Base-by-base conservation (phyloP, 1,140 invertebrate species). In the Plodia interpunctella region DNA sequence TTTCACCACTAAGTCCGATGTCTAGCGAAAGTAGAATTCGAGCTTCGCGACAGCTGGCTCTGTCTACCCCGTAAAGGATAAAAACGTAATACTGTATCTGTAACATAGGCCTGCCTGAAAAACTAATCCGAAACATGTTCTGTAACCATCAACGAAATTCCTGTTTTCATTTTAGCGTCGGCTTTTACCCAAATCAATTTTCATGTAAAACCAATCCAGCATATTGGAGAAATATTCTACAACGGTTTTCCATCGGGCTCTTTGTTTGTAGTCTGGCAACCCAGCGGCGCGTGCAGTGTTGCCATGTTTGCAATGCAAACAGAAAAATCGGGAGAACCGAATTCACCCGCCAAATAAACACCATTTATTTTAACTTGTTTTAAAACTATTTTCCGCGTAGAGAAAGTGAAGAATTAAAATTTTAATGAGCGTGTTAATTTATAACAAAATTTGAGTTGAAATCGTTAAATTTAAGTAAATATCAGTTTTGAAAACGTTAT, bases 241-340 rank as follows among this genome's bases (percentile, higher is more conserved):
- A 44, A 44, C 15, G 38, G 38, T 44, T 44, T 44, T 44, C 38
- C 38, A 44, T 44, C 38, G 38, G 38, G 38, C 63, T 64, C 38
- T 70, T 62, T 76, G 70, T 80, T 80, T 71, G 67, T 71, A 63
- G 71, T 81, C 74, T 76, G 74, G 60, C 70, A 65, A 59, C 53
- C 50, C 62, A 62, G 18, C 66, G 62, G 62, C 61, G 72, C 68
- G 72, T 69, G 56, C 61, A 32, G 65, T 68, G 69, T 71, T 66
- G 68, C 65, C 70, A 65, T 81, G 65, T 79, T 79, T 76, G 70
- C 68, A 61, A 49, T 20, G 69, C 63, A 76, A 79, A 81, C 74
- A 73, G 63, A 66, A 68, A 72, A 75, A 70, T 60, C 62, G 65
- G 59, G 69, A 62, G 51, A 20, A 15, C 20, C 0, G 11, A 53